Percentiles rank a stretch among this genome's conserved stretches.
Evolutionary conservation across 2,113 vertebrate species (phyloP).

Genomic region (Cricetomys ansorgei): DNA sequence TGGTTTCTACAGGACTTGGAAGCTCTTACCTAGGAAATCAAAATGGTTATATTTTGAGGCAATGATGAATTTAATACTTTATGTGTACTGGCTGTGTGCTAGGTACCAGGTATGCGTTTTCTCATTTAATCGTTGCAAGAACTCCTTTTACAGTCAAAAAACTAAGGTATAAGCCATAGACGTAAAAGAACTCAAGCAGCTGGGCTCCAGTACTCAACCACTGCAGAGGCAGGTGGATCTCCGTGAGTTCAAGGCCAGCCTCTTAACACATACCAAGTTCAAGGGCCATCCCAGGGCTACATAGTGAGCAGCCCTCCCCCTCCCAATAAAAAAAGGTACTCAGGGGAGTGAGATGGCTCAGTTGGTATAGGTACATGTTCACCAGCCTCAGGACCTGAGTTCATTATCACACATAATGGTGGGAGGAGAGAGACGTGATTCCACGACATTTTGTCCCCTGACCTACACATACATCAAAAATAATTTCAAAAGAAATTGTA

Average conservation of each 20-base stretch:
- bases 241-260: neutral
- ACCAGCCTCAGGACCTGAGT: too few relatives aligned
- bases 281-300: neutral
- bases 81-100: neutral
- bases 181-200: neutral
- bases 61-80: neutral
- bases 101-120: neutral
- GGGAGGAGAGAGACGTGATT: neutral
- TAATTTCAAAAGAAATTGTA: neutral
- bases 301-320: neutral
- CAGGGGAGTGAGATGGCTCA: too few relatives aligned
- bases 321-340: neutral
- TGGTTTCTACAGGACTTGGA: neutral
- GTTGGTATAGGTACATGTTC: neutral
- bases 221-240: neutral
- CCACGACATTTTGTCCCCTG: neutral
- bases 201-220: neutral
- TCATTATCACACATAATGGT: neutral
- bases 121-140: neutral
- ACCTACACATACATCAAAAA: neutral
- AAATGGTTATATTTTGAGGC: neutral
- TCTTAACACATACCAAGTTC: neutral
- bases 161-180: neutral
- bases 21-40: neutral
- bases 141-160: neutral